These are phyloP conservation scores for Ceyx erithaca DNA, from an alignment of 2,797 vertebrate species.

Conservation along the genomic window DNA sequence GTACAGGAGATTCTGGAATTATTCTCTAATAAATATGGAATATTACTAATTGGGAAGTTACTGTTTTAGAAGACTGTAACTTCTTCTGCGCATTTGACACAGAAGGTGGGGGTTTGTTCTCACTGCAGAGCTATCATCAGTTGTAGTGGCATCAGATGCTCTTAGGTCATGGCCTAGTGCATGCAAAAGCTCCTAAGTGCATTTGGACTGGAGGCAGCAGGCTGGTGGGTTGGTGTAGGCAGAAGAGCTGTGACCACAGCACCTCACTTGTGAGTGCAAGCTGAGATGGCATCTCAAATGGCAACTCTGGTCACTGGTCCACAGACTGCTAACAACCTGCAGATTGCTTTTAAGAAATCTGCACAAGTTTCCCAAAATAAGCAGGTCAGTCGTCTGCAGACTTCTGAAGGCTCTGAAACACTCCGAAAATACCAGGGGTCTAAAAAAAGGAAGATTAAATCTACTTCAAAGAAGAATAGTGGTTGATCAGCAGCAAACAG, in stretches of 20 bases:
- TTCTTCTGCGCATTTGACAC: background rate
- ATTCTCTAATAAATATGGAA: constrained; percentile 18
- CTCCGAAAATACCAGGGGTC: background rate
- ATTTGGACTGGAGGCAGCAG: background rate
- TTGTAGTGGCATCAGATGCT: background rate
- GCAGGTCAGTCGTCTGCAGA: background rate
- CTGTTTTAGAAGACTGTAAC: background rate
- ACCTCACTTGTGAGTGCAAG: background rate
- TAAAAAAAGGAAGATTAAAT: background rate
- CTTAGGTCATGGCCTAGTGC: background rate
- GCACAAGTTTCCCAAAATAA: background rate
- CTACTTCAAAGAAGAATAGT: background rate
- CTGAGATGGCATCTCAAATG: background rate
- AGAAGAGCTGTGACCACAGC: background rate
- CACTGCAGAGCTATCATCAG: background rate
- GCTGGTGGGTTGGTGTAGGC: no score
- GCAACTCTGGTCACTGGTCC: background rate
- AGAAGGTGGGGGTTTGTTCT: background rate
- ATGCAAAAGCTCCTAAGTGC: background rate
- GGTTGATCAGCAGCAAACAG: background rate
- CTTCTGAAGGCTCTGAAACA: background rate
- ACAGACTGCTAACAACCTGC: accelerated
- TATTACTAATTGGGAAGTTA: background rate
- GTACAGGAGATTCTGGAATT: background rate
- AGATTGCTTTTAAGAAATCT: background rate